A percentile compares a stretch with the other conserved stretches of the same genome.
These are phyloP conservation scores for Parthenolecanium corni DNA, from an alignment of 2,888 invertebrate genomes.

Conservation along the genomic window DNA sequence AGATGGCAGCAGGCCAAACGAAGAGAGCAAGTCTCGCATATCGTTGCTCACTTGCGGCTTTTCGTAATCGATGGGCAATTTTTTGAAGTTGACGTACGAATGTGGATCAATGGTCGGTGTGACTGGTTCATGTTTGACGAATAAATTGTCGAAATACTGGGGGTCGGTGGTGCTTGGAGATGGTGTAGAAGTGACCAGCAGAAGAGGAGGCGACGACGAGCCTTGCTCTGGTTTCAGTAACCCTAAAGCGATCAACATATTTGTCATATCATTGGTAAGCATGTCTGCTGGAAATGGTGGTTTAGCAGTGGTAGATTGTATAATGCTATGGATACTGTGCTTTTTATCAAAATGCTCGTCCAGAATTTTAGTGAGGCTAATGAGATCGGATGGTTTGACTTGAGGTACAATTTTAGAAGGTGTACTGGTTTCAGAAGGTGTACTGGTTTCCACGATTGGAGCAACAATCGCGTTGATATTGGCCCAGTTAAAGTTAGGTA, in stretches of 20 bases:
- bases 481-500: not conserved
- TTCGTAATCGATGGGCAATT: constrained; percentile 37
- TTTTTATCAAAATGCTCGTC: constrained; percentile 7
- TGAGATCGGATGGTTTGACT: constrained; percentile 18
- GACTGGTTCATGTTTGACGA: constrained; percentile 3
- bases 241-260: constrained; percentile 42
- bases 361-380: constrained; percentile 15
- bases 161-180: not conserved
- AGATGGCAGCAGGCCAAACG: constrained; percentile 39
- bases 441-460: not conserved
- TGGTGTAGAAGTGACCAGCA: not conserved
- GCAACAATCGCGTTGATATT: not conserved
- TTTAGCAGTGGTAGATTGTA: not conserved
- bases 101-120: constrained; percentile 36
- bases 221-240: constrained; percentile 33
- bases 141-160: not conserved
- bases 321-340: not conserved
- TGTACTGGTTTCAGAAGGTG: not conserved
- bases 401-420: constrained; percentile 27
- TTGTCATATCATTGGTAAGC: constrained; percentile 37
- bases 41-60: constrained; percentile 36
- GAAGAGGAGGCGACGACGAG: not conserved
- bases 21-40: constrained; percentile 41
- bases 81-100: constrained; percentile 41
- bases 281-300: constrained; percentile 33